Conservation (phyloP, 1,140 invertebrate genomes). For the Cherax quadricarinatus region DNA sequence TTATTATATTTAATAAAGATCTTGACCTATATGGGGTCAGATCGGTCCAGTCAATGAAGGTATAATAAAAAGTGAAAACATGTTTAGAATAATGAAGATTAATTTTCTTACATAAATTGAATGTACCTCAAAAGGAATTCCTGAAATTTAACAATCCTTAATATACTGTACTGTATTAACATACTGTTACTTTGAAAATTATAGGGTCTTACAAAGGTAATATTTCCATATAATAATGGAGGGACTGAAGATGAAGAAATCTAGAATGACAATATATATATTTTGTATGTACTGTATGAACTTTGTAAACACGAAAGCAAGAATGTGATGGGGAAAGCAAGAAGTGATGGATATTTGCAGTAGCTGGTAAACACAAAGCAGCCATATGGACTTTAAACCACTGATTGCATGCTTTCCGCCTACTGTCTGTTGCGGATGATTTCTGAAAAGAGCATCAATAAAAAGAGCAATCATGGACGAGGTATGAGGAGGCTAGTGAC, state of each 20-base stretch:
- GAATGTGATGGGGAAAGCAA: conserved; percentile 11
- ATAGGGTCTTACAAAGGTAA: not conserved
- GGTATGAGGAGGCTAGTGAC: conserved; percentile 30
- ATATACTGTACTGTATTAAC: not conserved
- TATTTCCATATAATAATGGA: conserved; percentile 1
- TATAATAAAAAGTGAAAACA: too few species aligned
- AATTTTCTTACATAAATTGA: too few species aligned
- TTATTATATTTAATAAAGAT: not conserved
- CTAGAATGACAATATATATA: conserved; percentile 34
- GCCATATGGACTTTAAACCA: conserved; percentile 10
- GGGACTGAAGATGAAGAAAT: conserved; percentile 5
- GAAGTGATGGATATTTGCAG: conserved; percentile 2
- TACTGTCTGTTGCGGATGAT: conserved; percentile 26
- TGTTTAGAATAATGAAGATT: too few species aligned
- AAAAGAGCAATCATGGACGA: conserved; percentile 26
- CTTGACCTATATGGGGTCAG: too few species aligned
- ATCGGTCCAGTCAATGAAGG: too few species aligned
- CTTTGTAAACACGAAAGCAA: conserved; percentile 20
- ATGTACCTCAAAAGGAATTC: not conserved
- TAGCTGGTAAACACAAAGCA: conserved; percentile 35
- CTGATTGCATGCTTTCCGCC: conserved; percentile 30
- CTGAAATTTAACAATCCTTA: not conserved
- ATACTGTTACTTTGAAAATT: not conserved
- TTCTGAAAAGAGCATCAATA: not conserved
- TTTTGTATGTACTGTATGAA: not conserved